Evolutionary conservation across 2,888 invertebrate species (phyloP), one percentile per base, ranked within the genome.

Genomic region (Andrena hattorfiana): DNA sequence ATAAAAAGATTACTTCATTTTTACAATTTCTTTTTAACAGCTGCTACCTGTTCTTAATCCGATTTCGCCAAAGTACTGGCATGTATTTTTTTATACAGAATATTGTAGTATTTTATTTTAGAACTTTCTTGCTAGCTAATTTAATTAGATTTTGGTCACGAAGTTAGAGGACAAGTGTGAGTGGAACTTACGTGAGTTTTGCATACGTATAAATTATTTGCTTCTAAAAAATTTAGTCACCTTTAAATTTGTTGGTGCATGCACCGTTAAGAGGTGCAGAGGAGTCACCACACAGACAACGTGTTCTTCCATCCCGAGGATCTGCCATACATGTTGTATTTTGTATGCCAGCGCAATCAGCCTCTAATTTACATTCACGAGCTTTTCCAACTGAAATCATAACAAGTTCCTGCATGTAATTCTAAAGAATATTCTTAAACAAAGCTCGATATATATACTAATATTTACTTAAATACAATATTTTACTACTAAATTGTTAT

Each of bases 211-310:
- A 30, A 60, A 35, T 16, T 6, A 28, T 30, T 49, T 20, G 16
- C 66, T 63, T n/a, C 23, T 48, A 16, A 59, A 62, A 56, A 6
- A 6, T 60, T 66, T 16, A 63, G 83, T 94, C 93, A 97, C 97
- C 95, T 95, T 96, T 96, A 51, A 95, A 94, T 86, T 95, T 95
- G 70, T 96, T 95, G 62, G 95, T 95, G 89, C 97, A 97, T 62
- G 95, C 95, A 8, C 97, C 97, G 87, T 97, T 97, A 8, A 95
- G 92, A 0, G 97, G 97, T 0, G 96, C 95, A 2, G 95, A 94
- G 92, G 96, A 96, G 94, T 97, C 96, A 0, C 96, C 96, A 83
- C 97, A 97, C 0, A 97, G 95, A 87, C 97, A 97, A 6, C 96
- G 94, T 20, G 95, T 94, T 84, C 95, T 95, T 1, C 95, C 94